Conservation (phyloP, 2,113 vertebrate genomes). For the Siphamia tubifer region DNA sequence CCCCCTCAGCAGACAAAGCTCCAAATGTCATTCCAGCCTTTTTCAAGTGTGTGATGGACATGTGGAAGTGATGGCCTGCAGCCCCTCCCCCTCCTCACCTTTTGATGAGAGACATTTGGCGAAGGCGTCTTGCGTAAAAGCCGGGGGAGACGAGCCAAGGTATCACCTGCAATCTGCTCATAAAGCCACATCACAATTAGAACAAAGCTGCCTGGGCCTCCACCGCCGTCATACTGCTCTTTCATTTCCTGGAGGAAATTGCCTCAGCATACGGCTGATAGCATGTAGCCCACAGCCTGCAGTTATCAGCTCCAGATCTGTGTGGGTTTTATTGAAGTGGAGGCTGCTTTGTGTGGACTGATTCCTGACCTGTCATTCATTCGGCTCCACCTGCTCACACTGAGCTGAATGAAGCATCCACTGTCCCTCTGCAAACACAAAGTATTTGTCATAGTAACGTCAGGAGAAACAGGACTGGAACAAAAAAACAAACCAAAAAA, state of each 20-base stretch:
- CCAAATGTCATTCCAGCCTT: constrained; percentile 46
- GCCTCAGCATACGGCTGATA: constrained; percentile 73
- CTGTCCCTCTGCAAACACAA: too few relatives aligned
- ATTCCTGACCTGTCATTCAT: constrained; percentile 25
- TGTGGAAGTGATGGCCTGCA: background rate
- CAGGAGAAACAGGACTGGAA: too few relatives aligned
- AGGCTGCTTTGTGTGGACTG: background rate
- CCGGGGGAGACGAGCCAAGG: constrained; percentile 9
- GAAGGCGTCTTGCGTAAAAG: too few relatives aligned
- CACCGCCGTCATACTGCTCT: constrained; percentile 64
- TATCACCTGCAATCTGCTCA: constrained; percentile 77
- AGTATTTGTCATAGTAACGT: too few relatives aligned
- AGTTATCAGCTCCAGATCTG: constrained; percentile 55
- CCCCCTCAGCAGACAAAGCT: background rate
- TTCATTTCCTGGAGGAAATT: constrained; percentile 99
- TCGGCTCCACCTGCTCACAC: constrained; percentile 1
- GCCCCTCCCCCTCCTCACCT: background rate
- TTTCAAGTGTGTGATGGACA: constrained; percentile 51
- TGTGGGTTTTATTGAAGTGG: constrained; percentile 25
- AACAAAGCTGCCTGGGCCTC: constrained; percentile 60
- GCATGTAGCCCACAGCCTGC: constrained; percentile 48
- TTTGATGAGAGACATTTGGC: constrained; percentile 51
- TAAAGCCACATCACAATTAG: constrained; percentile 51
- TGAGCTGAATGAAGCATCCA: too few relatives aligned
- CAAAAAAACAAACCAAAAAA: too few relatives aligned